phyloP scores from a whole-genome alignment of 35 echinoderm and acorn worm genomes.

The Ophioderma brevispina region DNA sequence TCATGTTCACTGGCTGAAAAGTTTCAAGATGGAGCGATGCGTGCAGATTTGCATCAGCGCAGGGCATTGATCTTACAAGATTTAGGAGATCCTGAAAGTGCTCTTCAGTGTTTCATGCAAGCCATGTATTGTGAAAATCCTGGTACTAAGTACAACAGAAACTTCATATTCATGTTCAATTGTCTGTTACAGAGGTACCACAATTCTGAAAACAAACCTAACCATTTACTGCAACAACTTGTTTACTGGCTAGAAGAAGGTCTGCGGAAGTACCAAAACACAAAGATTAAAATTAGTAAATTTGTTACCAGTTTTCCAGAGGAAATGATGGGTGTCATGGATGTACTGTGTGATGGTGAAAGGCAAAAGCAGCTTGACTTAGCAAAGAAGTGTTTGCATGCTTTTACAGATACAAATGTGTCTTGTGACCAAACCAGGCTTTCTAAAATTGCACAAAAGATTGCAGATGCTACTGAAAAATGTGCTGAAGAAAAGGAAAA shows the following conservation, averaged over 20 bases:
- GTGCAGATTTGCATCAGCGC: neutral
- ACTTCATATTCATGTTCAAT: neutral
- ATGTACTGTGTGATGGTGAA: neutral
- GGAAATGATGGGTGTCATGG: neutral
- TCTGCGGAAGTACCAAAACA: neutral
- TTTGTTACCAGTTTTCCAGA: neutral
- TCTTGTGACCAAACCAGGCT: too few species aligned
- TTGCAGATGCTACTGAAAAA: too few species aligned
- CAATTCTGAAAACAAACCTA: neutral
- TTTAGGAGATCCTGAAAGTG: neutral
- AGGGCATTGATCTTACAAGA: neutral
- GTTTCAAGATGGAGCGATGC: neutral
- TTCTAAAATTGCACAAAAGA: too few species aligned
- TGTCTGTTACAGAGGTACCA: neutral
- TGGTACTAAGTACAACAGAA: neutral
- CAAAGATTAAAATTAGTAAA: neutral
- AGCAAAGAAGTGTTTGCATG: too few species aligned
- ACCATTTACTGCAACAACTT: neutral
- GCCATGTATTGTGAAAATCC: neutral
- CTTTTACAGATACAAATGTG: too few species aligned
- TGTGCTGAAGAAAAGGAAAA: too few species aligned
- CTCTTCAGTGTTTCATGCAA: neutral
- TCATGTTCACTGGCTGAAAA: too few species aligned
- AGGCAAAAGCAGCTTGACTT: too few species aligned
- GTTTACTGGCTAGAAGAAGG: neutral